Conservation (phyloP, 2,113 vertebrate species). For the Tachuris rubrigastra region DNA sequence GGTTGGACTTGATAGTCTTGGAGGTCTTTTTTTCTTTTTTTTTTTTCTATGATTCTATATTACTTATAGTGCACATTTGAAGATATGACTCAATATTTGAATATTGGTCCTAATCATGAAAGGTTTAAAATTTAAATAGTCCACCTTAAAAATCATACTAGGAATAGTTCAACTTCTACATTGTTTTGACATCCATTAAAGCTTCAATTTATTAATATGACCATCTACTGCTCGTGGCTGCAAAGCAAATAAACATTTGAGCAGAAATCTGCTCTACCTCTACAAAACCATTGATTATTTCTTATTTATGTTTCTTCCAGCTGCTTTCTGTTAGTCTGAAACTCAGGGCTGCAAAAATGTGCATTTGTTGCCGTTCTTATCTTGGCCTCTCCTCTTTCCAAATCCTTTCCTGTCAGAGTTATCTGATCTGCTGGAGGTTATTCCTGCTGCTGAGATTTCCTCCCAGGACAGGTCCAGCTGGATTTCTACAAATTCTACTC, state of each 20-base stretch:
- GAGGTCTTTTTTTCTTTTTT: background rate
- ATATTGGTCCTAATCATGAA: background rate
- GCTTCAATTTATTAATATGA: background rate
- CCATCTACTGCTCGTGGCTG: background rate
- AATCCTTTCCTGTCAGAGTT: background rate
- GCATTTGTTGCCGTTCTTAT: slow-evolving; percentile 1
- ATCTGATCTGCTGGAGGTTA: background rate
- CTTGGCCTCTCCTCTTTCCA: background rate
- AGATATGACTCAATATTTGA: background rate
- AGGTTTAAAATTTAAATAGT: background rate
- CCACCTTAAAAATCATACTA: background rate
- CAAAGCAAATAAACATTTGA: background rate
- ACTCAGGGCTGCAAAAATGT: background rate
- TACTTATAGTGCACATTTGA: background rate
- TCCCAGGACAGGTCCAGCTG: background rate
- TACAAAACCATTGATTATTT: background rate
- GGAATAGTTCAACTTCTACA: background rate
- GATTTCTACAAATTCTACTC: background rate
- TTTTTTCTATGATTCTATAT: background rate
- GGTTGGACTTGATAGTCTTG: background rate
- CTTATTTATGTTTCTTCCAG: slow-evolving; percentile 29
- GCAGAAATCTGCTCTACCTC: background rate
- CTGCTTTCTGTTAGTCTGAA: background rate
- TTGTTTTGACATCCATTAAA: background rate
- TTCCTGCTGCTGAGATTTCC: background rate